These are phyloP conservation scores for Siphlonurus alternatus DNA, from an alignment of 2,888 invertebrate species.

Conservation along the genomic window DNA sequence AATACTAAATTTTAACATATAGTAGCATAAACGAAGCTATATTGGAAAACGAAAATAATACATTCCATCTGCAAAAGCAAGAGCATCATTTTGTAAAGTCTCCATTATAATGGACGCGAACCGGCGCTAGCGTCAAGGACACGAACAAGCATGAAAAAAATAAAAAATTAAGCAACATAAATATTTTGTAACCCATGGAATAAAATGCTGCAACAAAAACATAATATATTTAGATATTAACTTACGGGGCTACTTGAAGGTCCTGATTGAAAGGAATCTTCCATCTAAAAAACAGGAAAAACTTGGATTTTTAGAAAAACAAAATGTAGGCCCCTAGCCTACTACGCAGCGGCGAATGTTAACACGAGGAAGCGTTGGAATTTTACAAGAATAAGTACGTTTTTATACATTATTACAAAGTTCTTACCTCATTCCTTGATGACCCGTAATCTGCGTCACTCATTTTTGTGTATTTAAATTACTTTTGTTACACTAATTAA, in stretches of 20 bases:
- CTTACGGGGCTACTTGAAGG: background rate
- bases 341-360: background rate
- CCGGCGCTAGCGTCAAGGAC: background rate
- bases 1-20: too few relatives aligned
- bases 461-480: background rate
- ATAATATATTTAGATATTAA: background rate
- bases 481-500: background rate
- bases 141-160: background rate
- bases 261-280: background rate
- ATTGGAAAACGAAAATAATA: too few relatives aligned
- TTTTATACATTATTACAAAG: background rate
- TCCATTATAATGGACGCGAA: background rate
- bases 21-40: too few relatives aligned
- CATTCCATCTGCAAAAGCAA: too few relatives aligned
- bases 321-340: background rate
- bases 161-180: background rate
- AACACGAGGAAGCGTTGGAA: background rate
- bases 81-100: too few relatives aligned
- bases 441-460: conserved; percentile 1
- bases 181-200: too few relatives aligned
- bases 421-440: background rate
- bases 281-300: conserved; percentile 1
- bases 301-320: background rate
- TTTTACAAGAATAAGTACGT: background rate
- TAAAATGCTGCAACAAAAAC: background rate